These are phyloP conservation scores for Copsychus sechellarum DNA, from an alignment of 2,113 vertebrate genomes.

Conservation along the genomic window DNA sequence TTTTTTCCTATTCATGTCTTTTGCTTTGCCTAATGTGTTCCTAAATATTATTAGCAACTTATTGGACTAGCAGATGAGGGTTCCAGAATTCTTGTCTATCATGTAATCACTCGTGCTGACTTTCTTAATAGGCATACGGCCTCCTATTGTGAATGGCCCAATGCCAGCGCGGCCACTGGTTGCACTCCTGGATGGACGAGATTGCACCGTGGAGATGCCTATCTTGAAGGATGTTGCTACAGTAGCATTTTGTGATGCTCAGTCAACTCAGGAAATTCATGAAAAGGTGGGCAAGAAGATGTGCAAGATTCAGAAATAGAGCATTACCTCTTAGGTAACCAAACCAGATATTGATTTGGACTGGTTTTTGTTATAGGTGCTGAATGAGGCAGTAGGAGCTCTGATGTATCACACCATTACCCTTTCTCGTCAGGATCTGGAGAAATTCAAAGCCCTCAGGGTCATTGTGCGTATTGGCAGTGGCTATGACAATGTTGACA, in stretches of 20 bases:
- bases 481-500: constrained; percentile 89
- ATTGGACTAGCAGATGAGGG: background rate
- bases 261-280: constrained; percentile 92
- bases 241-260: constrained; percentile 90
- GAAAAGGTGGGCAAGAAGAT: constrained; percentile 79
- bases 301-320: background rate
- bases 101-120: background rate
- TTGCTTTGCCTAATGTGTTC: constrained; percentile 61
- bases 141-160: constrained; percentile 88
- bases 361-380: constrained; percentile 72
- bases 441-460: constrained; percentile 90
- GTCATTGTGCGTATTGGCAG: constrained; percentile 89
- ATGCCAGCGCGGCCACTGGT: constrained; percentile 90
- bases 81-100: background rate
- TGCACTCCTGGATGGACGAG: constrained; percentile 87
- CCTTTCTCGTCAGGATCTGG: constrained; percentile 88
- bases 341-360: background rate
- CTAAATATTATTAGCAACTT: background rate
- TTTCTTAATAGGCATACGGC: constrained; percentile 82
- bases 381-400: constrained; percentile 89
- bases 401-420: constrained; percentile 91
- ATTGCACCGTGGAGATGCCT: constrained; percentile 92
- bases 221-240: constrained; percentile 91
- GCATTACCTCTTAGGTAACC: background rate
- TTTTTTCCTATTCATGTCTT: background rate